Percentiles rank a stretch among this genome's conserved stretches.
phyloP scores from a whole-genome alignment of 2,113 vertebrate genomes.

The Hydropotes inermis region DNA sequence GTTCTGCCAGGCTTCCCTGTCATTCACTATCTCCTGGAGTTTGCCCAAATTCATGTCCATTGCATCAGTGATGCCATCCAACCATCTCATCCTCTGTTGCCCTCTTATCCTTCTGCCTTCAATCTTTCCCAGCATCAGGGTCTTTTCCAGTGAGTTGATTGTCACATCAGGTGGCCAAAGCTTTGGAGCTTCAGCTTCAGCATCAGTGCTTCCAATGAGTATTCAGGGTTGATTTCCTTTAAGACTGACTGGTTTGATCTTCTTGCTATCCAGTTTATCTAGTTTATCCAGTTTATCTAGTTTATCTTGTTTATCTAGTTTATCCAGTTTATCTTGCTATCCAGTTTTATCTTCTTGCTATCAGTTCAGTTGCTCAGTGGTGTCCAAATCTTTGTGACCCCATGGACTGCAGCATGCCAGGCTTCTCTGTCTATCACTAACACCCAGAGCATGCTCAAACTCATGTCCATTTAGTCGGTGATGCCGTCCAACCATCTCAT shows the following conservation, averaged over 20 bases:
- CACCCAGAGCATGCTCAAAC: neutral
- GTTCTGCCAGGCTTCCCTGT: neutral
- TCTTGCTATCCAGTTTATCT: neutral
- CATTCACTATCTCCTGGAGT: neutral
- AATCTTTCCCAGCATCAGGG: neutral
- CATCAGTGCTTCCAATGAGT: neutral
- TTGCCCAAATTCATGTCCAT: neutral
- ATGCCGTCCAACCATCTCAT: neutral
- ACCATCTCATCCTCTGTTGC: neutral
- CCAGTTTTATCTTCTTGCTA: too few relatives aligned
- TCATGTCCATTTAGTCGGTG: neutral
- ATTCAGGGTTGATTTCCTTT: neutral
- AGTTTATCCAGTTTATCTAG: too few relatives aligned
- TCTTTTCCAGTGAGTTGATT: neutral
- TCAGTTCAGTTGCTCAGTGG: neutral
- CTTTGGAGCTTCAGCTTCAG: neutral
- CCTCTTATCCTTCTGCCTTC: neutral
- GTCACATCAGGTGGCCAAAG: neutral
- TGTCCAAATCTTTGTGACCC: neutral
- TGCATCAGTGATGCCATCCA: neutral
- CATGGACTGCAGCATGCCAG: neutral
- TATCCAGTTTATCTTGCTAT: too few relatives aligned
- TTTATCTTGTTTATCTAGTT: too few relatives aligned
- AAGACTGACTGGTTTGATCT: neutral
- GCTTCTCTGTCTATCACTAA: neutral